phyloP scores from a whole-genome alignment of 2,113 vertebrate genomes.

The Atherinomorus stipes region DNA sequence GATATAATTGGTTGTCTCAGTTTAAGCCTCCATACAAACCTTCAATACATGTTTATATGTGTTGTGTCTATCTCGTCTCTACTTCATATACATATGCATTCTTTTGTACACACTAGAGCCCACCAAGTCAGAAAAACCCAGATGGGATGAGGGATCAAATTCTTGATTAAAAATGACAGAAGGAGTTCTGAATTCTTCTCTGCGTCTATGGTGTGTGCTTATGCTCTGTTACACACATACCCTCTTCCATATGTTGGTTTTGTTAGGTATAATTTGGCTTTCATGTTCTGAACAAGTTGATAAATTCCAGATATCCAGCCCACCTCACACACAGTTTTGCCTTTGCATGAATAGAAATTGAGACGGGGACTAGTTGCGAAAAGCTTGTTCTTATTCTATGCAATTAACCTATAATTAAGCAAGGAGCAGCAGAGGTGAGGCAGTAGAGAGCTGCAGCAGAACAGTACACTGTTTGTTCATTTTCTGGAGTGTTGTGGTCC shows the following conservation, averaged over 20 bases:
- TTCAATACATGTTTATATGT: slow-evolving; percentile 38
- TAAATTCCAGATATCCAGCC: slow-evolving; percentile 73
- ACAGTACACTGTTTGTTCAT: slow-evolving; percentile 81
- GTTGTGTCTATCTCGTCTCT: slow-evolving; percentile 13
- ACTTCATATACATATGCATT: slow-evolving; percentile 18
- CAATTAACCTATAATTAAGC: slow-evolving; percentile 85
- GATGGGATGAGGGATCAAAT: slow-evolving; percentile 78
- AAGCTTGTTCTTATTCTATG: slow-evolving; percentile 60
- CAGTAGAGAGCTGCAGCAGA: slow-evolving; percentile 62
- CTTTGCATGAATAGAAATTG: slow-evolving; percentile 35
- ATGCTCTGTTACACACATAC: not conserved
- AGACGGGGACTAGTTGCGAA: slow-evolving; percentile 19
- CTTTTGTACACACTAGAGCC: slow-evolving; percentile 44
- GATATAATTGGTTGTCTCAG: slow-evolving; percentile 54
- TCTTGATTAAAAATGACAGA: slow-evolving; percentile 76
- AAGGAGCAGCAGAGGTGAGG: slow-evolving; percentile 63
- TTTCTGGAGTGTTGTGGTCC: slow-evolving; percentile 28
- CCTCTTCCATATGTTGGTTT: slow-evolving; percentile 57
- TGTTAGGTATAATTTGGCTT: slow-evolving; percentile 54
- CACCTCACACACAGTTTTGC: slow-evolving; percentile 8
- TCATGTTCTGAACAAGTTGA: slow-evolving; percentile 78
- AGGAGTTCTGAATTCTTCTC: slow-evolving; percentile 48
- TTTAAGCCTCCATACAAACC: slow-evolving; percentile 38
- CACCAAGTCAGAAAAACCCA: slow-evolving; percentile 72
- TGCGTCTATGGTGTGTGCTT: slow-evolving; percentile 25